Percentiles rank a stretch among this genome's conserved stretches.
Evolutionary conservation across 2,888 invertebrate genomes (phyloP).

Genomic region (Nomada fabriciana): DNA sequence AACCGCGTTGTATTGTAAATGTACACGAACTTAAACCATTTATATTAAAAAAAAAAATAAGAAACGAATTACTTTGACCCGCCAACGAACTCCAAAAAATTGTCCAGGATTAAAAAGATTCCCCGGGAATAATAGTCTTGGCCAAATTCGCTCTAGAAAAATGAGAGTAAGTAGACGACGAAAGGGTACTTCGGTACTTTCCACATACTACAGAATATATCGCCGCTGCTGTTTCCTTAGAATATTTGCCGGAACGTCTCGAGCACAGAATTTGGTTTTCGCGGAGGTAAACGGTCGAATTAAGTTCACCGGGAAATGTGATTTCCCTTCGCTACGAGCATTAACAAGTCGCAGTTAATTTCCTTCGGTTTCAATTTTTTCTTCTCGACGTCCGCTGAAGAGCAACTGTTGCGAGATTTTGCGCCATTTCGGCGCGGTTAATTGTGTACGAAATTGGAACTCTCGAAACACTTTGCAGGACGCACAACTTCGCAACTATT

Average conservation of each 20-base stretch:
- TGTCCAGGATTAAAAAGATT: slow-evolving; percentile 11
- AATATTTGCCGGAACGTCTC: not conserved
- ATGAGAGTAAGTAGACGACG: not conserved
- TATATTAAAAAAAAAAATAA: not conserved
- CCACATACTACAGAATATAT: not conserved
- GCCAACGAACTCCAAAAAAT: not conserved
- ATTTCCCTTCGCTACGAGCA: not conserved
- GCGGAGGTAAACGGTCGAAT: not conserved
- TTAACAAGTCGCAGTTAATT: not conserved
- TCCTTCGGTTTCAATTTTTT: not conserved
- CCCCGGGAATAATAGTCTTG: slow-evolving; percentile 11
- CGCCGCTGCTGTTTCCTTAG: not conserved
- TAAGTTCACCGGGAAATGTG: not conserved
- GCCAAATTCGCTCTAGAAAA: not conserved
- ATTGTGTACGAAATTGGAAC: not conserved
- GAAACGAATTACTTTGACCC: slow-evolving; percentile 23
- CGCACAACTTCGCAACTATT: not conserved
- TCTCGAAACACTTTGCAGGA: not conserved
- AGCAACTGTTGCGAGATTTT: not conserved
- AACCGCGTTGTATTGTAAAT: not conserved
- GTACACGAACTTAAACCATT: slow-evolving; percentile 6
- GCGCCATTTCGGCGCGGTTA: not conserved
- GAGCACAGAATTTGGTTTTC: slow-evolving; percentile 6
- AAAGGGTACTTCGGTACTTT: slow-evolving; percentile 6
- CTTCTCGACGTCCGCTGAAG: not conserved